Base-by-base conservation (phyloP, 2,797 vertebrate species). In the Huso huso region DNA sequence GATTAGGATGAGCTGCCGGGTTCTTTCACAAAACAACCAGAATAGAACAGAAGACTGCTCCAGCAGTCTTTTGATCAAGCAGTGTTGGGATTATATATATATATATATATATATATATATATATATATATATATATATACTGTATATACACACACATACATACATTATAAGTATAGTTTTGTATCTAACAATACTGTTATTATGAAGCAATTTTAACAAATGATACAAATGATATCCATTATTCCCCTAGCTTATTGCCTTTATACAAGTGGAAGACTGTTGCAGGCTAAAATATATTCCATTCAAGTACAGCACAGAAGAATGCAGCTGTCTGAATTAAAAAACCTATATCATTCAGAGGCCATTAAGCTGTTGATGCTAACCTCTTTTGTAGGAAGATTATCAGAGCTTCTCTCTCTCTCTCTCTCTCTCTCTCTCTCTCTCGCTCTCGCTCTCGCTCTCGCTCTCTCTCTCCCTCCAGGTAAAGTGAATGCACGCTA, bases 401-500 rank as follows among this genome's bases (percentile, higher is more conserved):
- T 1, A 58, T 37, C 23, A 37, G 23, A 37, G 23, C 23, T 37
- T 1, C 23, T 4, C 23, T 37, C 23, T 13, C 6, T 58, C 55
- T 12, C 55, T 12, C 6, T 51, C 2, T 50, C 49, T n/a, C 59
- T 48, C 8, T 51, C 23, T 4, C 61, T 52, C 49, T 61, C 61
- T 52, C 64, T 8, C 12, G 15, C 13, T 51, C 49, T 49, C 7
- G 52, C 51, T n/a, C 53, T 59, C 49, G 7, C 10, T 15, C 57
- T 13, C 18, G 7, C 18, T 53, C 55, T 48, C 52, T 64, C 62
- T 67, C 23, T n/a, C 23, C 11, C 48, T 63, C 66, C 65, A 72
- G 61, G 68, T 65, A 58, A 65, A 68, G 53, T 49, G 64, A 69
- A 75, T 66, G 15, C 64, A 73, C 75, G 68, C 70, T 71, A 3